Base-by-base conservation (phyloP, 2,113 vertebrate genomes). In the Echinops telfairi region DNA sequence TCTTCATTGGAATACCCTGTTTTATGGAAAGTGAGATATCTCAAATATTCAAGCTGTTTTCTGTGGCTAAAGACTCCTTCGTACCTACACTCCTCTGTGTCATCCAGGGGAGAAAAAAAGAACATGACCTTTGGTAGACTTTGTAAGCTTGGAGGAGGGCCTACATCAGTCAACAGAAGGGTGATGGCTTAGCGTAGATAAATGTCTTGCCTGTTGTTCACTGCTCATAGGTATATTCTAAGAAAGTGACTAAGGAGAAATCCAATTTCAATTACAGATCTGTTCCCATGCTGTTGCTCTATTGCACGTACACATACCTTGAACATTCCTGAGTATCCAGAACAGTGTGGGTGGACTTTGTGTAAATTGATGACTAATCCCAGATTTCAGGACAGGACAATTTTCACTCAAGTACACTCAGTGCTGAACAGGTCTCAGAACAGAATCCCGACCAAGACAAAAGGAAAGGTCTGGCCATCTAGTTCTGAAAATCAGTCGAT, bases 1-100 rank as follows among this genome's bases (percentile, higher is more conserved):
- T 94, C 20, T 84, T 78, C 87, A 47, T 4, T 93, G 73, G 23
- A 88, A 77, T 40, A 60, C 60, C 60, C 36, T 11, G 53, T 94
- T 93, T 90, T 38, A 7, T 73, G 80, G 64, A 77, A 91, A 96
- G 19, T 90, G 10, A 10, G 4, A 12, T 81, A 90, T 95, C 70
- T 90, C n/a, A 79, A 79, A 82, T 31, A 60, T 66, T 85, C 31
- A 80, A 38, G 33, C 53, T 86, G 33, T 82, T 84, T 87, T 76
- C 83, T 76, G 14, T 14, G 36, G 33, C 12, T 53, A 53, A n/a
- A 76, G 33, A 20, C 19, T 82, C 33, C 53, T 79, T 88, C 38
- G 33, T 75, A 31, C 20, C 47, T 76, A 53, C 2, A 29, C 36
- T 0, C 3, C 14, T 60, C 23, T 90, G 36, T 82, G 23, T 40